Conservation (phyloP, 2,888 invertebrate species). For the Eurois occulta region DNA sequence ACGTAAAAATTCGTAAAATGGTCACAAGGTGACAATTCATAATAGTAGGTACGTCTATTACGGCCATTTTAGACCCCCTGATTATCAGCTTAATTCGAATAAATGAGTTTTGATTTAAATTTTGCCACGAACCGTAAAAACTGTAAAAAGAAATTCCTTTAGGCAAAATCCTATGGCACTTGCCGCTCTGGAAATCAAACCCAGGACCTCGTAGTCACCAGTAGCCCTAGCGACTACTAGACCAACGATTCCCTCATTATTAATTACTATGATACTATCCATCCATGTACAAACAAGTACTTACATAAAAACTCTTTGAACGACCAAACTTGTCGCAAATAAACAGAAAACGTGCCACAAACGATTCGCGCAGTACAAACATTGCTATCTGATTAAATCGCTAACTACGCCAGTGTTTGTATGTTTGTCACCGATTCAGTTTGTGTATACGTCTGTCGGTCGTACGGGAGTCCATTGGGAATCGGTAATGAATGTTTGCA, state of each 20-base stretch:
- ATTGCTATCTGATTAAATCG: conserved; percentile 58
- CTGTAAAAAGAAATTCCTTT: too few relatives aligned
- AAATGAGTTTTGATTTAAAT: too few relatives aligned
- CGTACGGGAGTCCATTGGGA: conserved; percentile 22
- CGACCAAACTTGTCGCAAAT: conserved; percentile 9
- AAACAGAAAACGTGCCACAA: conserved; percentile 41
- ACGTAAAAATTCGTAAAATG: too few relatives aligned
- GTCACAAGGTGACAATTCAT: too few relatives aligned
- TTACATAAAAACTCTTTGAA: conserved; percentile 6
- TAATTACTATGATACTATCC: neutral
- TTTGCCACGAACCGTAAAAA: too few relatives aligned
- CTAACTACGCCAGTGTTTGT: conserved; percentile 47
- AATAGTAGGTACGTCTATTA: too few relatives aligned
- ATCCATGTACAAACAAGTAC: neutral
- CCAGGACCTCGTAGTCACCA: too few relatives aligned
- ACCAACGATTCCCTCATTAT: neutral
- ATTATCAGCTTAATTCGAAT: too few relatives aligned
- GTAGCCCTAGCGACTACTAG: too few relatives aligned
- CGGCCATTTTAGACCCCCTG: too few relatives aligned
- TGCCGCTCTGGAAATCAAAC: too few relatives aligned
- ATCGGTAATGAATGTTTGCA: conserved; percentile 54
- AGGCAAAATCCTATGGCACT: too few relatives aligned
- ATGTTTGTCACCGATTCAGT: conserved; percentile 57
- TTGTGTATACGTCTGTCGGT: neutral
- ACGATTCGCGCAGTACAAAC: conserved; percentile 40